These are phyloP conservation scores for Drosophila tristis DNA, from an alignment of 1,140 invertebrate species.

Conservation along the genomic window DNA sequence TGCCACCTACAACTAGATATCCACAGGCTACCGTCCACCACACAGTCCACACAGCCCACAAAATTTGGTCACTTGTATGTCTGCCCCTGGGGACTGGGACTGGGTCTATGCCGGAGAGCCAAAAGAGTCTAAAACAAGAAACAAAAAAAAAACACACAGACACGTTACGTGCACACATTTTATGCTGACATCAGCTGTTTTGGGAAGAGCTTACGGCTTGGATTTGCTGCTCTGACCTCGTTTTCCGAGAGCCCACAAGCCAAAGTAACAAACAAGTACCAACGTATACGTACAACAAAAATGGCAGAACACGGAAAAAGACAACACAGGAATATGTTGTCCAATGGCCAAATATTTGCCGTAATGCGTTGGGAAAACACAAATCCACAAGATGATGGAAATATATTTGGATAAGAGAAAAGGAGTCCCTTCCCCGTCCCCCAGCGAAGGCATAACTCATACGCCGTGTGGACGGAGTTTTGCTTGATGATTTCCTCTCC, in stretches of 20 bases:
- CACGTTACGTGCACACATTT: conserved; percentile 49
- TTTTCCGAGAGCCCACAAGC: conserved; percentile 39
- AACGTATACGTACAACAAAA: conserved; percentile 9
- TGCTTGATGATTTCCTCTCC: conserved; percentile 13
- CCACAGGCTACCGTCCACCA: too few relatives aligned
- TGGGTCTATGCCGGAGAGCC: not conserved
- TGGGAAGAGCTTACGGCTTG: conserved; percentile 53
- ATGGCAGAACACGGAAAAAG: conserved; percentile 9
- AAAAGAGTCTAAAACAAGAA: conserved; percentile 14
- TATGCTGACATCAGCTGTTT: conserved; percentile 62
- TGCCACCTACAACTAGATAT: not conserved
- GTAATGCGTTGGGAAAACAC: conserved; percentile 50
- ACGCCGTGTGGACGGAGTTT: conserved; percentile 34
- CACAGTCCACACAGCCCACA: not conserved
- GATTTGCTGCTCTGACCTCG: conserved; percentile 56
- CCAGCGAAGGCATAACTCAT: conserved; percentile 45
- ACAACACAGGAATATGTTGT: conserved; percentile 57
- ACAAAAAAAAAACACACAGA: not conserved
- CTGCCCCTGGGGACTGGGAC: conserved; percentile 11
- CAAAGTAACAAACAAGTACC: conserved; percentile 41
- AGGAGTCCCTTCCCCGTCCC: conserved; percentile 5
- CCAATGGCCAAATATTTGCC: conserved; percentile 59
- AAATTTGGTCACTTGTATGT: conserved; percentile 22
- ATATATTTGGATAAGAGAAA: conserved; percentile 42
- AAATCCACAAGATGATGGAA: conserved; percentile 44